Conservation (phyloP, 2,888 invertebrate genomes). For the Ptychoptera albimana region DNA sequence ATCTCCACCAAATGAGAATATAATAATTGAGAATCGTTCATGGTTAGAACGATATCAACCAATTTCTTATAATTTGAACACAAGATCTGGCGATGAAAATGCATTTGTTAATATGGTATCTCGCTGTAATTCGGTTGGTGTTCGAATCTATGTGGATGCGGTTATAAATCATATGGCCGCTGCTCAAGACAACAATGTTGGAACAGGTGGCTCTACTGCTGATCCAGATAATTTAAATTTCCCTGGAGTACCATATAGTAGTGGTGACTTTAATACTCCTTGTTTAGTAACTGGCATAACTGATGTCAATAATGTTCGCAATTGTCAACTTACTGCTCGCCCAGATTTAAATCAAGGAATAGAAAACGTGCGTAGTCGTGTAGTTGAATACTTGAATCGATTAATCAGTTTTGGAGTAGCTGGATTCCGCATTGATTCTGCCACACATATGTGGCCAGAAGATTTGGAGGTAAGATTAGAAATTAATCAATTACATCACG, state of each 20-base stretch:
- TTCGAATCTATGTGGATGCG: slow-evolving; percentile 58
- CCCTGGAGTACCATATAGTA: slow-evolving; percentile 38
- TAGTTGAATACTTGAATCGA: slow-evolving; percentile 34
- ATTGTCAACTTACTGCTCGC: slow-evolving; percentile 25
- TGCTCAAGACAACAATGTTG: slow-evolving; percentile 17
- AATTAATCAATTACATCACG: neutral
- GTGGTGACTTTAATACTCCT: slow-evolving; percentile 37
- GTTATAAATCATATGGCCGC: slow-evolving; percentile 66
- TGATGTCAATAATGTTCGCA: slow-evolving; percentile 34
- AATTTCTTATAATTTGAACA: slow-evolving; percentile 52
- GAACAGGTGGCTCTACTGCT: slow-evolving; percentile 25
- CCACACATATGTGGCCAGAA: slow-evolving; percentile 37
- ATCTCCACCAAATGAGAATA: slow-evolving; percentile 59
- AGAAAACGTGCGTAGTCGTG: slow-evolving; percentile 31
- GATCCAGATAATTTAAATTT: slow-evolving; percentile 32
- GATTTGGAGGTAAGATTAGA: slow-evolving; percentile 32
- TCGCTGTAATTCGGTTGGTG: slow-evolving; percentile 59
- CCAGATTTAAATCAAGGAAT: slow-evolving; percentile 34
- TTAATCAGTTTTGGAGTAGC: slow-evolving; percentile 37
- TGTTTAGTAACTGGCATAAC: slow-evolving; percentile 33
- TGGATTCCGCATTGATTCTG: slow-evolving; percentile 37
- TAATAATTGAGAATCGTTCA: slow-evolving; percentile 33
- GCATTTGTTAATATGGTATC: slow-evolving; percentile 60
- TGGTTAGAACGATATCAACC: slow-evolving; percentile 83
- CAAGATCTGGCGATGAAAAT: slow-evolving; percentile 54